Base-by-base conservation (phyloP, 2,113 vertebrate species). In the Silurus asotus region DNA sequence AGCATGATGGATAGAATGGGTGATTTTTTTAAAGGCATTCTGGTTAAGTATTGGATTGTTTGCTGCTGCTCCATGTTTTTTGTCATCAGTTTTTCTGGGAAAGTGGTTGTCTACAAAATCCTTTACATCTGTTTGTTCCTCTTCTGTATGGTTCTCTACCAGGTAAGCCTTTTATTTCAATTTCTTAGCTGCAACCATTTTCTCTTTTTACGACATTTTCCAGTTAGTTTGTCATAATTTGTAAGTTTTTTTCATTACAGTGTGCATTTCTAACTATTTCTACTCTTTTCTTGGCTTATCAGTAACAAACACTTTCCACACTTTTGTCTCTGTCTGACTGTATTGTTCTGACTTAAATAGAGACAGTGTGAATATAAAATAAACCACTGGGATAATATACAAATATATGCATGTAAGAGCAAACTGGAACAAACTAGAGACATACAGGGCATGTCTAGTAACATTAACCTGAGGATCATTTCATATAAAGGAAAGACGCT, bases 41-140 rank as follows among this genome's bases (percentile, higher is more conserved):
- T 93, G 83, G 94, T 94, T 62, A 94, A 96, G 89, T 94, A 94
- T 91, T 94, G 94, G 94, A 95, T 95, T 86, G 92, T 94, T 61
- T 93, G 94, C 90, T 96, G 96, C 81, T 93, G 93, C 80, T 92
- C 92, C 83, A 94, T 95, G 92, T 94, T 96, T 90, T 95, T 94
- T 86, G 78, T 95, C 19, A 84, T 95, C 91, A 95, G 96, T 91
- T 95, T 95, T 88, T 91, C 88, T 0, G 94, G 95, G 88, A 95
- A 93, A 77, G 87, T 92, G 37, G 94, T 91, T 0, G 92, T 92
- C 13, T 94, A 95, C 87, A 93, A 95, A 93, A 95, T 94, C 83
- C 91, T 95, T 85, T 94, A 94, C 25, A 65, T 93, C 65, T 90
- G 94, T 83, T 92, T 96, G 55, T 94, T 96, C 79, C 87, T 91